A percentile compares a stretch with the other conserved stretches of the same genome.
These are phyloP conservation scores for Sardinella longiceps DNA, from an alignment of 2,797 vertebrate genomes.

Conservation along the genomic window DNA sequence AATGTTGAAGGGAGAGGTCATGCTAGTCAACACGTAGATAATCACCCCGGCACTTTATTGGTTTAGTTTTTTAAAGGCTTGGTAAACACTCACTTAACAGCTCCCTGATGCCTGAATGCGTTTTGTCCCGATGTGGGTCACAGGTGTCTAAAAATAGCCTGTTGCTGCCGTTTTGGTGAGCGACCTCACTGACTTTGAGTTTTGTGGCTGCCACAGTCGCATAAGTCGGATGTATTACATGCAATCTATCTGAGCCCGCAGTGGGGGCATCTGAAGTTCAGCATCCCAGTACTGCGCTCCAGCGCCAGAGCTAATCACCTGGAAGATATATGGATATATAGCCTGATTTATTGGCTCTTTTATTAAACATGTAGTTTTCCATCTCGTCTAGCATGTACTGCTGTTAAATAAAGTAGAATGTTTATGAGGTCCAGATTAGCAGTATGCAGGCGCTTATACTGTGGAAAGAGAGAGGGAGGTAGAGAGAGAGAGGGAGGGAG, in stretches of 20 bases:
- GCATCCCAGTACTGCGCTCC: background rate
- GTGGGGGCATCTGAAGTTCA: background rate
- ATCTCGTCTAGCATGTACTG: background rate
- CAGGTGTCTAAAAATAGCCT: constrained; percentile 44
- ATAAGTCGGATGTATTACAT: constrained; percentile 47
- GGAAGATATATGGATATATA: background rate
- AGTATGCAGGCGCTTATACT: background rate
- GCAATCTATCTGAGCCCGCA: background rate
- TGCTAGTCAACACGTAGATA: background rate
- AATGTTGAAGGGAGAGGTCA: background rate
- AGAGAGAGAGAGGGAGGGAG: background rate
- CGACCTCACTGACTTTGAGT: constrained; percentile 61
- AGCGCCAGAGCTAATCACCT: background rate
- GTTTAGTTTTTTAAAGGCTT: background rate
- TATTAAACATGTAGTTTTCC: background rate
- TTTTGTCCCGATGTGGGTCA: constrained; percentile 33
- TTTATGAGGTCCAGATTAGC: background rate
- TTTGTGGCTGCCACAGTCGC: constrained; percentile 49
- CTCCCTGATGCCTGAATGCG: background rate
- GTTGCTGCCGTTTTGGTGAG: constrained; percentile 57
- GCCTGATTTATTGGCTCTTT: background rate
- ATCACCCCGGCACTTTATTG: background rate
- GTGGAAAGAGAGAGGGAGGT: background rate
- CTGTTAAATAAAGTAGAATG: background rate
- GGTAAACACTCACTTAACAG: constrained; percentile 1